These are phyloP conservation scores for Neria commutata DNA, from an alignment of 2,888 invertebrate species.

Conservation along the genomic window DNA sequence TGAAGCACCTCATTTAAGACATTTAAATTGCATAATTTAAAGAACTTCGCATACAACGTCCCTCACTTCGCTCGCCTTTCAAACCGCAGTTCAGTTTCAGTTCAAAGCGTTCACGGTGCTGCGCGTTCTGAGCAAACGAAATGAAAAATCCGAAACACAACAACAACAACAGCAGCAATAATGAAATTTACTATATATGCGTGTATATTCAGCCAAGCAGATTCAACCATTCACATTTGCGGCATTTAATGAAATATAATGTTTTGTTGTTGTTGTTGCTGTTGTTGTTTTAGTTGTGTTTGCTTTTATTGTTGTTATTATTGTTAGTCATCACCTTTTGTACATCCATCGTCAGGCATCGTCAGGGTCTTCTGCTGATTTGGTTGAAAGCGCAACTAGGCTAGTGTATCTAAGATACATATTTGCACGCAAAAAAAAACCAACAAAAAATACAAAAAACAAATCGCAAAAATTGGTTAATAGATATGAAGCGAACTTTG, in stretches of 20 bases:
- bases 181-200: neutral
- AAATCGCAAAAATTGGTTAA: too few relatives aligned
- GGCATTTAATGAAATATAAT: constrained; percentile 15
- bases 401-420: constrained; percentile 60
- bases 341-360: constrained; percentile 28
- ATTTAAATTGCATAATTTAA: constrained; percentile 20
- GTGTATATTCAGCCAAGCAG: neutral
- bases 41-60: neutral
- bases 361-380: constrained; percentile 57
- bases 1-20: constrained; percentile 4
- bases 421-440: constrained; percentile 61
- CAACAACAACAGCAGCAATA: constrained; percentile 2
- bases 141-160: neutral
- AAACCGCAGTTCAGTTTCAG: constrained; percentile 4
- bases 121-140: constrained; percentile 5
- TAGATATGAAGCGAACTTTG: too few relatives aligned
- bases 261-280: constrained; percentile 59
- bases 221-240: constrained; percentile 43
- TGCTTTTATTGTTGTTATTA: neutral
- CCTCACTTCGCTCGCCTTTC: too few relatives aligned
- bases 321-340: constrained; percentile 40
- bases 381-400: constrained; percentile 58
- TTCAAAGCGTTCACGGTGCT: neutral
- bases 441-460: too few relatives aligned
- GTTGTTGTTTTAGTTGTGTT: constrained; percentile 28